Evolutionary conservation across 2,797 vertebrate genomes (phyloP).

Genomic region (Pelodytes ibericus): DNA sequence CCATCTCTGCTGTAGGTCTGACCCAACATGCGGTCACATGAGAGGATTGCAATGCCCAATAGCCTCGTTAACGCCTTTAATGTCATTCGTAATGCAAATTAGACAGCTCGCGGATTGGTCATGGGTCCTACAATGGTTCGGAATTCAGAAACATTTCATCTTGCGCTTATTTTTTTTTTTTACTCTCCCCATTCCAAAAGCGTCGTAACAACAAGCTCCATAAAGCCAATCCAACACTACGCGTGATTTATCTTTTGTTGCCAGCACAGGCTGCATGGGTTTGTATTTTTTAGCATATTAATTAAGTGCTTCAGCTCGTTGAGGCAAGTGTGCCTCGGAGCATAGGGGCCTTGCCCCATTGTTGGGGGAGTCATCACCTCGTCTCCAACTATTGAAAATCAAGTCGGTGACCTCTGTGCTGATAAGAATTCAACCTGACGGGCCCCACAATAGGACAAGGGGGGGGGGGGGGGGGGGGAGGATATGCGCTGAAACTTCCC

Average conservation of each 20-base stretch:
- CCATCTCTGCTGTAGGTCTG: slow-evolving; percentile 91
- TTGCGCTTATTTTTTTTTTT: slow-evolving; percentile 63
- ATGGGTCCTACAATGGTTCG: slow-evolving; percentile 75
- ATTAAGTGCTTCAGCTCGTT: slow-evolving; percentile 79
- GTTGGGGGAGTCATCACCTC: slow-evolving; percentile 85
- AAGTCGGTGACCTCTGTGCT: slow-evolving; percentile 78
- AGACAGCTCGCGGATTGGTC: slow-evolving; percentile 87
- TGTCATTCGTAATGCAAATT: slow-evolving; percentile 89
- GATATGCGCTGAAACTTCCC: slow-evolving; percentile 68
- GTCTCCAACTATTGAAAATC: slow-evolving; percentile 83
- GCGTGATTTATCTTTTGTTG: slow-evolving; percentile 77
- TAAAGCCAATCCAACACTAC: slow-evolving; percentile 75
- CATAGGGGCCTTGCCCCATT: slow-evolving; percentile 84
- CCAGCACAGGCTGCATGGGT: slow-evolving; percentile 78
- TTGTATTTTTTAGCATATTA: slow-evolving; percentile 84
- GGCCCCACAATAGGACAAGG: slow-evolving; percentile 76
- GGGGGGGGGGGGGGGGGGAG: no score
- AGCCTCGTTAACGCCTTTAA: slow-evolving; percentile 87
- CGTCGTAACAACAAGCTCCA: slow-evolving; percentile 66
- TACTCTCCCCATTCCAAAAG: slow-evolving; percentile 61
- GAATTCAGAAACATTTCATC: slow-evolving; percentile 68
- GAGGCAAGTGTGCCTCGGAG: slow-evolving; percentile 74
- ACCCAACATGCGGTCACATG: slow-evolving; percentile 88
- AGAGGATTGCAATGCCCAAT: slow-evolving; percentile 86
- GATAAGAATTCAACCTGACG: slow-evolving; percentile 81